Conservation (phyloP, 2,888 invertebrate genomes). For the Platycnemis pennipes region DNA sequence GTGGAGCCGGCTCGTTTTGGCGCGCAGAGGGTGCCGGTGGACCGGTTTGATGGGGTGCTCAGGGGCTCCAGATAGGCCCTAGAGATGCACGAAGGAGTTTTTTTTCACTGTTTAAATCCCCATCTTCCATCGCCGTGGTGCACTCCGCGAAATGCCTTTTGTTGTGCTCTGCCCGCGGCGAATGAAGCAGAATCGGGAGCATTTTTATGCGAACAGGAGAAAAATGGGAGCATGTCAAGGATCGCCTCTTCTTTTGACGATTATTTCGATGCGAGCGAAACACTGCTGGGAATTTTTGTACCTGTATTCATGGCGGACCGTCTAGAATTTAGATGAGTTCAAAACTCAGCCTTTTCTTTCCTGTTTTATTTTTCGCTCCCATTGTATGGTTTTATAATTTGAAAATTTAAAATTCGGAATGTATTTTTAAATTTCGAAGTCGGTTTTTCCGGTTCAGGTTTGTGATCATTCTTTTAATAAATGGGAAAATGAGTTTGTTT, state of each 20-base stretch:
- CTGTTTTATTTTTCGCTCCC: too few species aligned
- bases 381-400: too few species aligned
- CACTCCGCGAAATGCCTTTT: neutral
- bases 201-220: neutral
- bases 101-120: neutral
- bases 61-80: neutral
- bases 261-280: neutral
- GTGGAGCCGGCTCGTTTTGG: neutral
- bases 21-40: neutral
- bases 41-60: neutral
- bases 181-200: neutral
- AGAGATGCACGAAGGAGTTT: neutral
- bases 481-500: too few species aligned
- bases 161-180: conserved; percentile 9
- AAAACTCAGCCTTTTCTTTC: too few species aligned
- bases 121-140: conserved; percentile 9
- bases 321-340: too few species aligned
- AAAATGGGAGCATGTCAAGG: neutral
- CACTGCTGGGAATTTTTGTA: neutral
- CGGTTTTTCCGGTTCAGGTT: too few species aligned
- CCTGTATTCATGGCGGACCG: too few species aligned
- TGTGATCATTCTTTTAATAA: too few species aligned
- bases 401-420: too few species aligned
- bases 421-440: too few species aligned
- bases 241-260: neutral